These are phyloP conservation scores for Menidia menidia DNA, from an alignment of 2,797 vertebrate genomes.

Conservation along the genomic window DNA sequence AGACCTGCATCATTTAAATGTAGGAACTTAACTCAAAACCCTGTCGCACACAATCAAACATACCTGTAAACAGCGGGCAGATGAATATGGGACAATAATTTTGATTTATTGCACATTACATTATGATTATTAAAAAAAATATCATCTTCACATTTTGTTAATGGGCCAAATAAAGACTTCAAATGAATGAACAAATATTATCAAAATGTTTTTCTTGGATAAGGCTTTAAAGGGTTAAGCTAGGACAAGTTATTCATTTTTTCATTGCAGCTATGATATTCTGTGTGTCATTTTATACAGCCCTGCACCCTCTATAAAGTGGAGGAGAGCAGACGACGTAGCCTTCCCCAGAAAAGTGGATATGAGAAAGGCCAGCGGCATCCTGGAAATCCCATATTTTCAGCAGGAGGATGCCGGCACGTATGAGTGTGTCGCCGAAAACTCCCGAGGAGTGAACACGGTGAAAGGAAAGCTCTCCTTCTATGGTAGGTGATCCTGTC, in stretches of 20 bases:
- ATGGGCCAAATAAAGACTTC: too few relatives aligned
- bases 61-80: too few relatives aligned
- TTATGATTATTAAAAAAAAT: too few relatives aligned
- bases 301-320: conserved; percentile 92
- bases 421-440: conserved; percentile 95
- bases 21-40: too few relatives aligned
- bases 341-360: conserved; percentile 92
- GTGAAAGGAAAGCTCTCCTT: conserved; percentile 94
- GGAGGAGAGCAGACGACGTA: conserved; percentile 89
- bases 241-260: background rate
- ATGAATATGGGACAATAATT: too few relatives aligned
- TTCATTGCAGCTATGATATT: background rate
- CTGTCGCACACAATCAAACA: too few relatives aligned
- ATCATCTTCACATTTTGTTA: too few relatives aligned
- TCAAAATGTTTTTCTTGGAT: too few relatives aligned
- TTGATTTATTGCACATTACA: too few relatives aligned
- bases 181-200: too few relatives aligned
- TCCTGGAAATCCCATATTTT: conserved; percentile 96
- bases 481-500: conserved; percentile 87
- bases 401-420: conserved; percentile 93
- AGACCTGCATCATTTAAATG: background rate
- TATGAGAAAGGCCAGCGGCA: conserved; percentile 88
- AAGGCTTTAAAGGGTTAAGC: too few relatives aligned
- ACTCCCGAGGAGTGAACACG: conserved; percentile 92
- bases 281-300: conserved; percentile 69